Base-by-base conservation (phyloP, 2,113 vertebrate genomes). In the Typhlomys cinereus region DNA sequence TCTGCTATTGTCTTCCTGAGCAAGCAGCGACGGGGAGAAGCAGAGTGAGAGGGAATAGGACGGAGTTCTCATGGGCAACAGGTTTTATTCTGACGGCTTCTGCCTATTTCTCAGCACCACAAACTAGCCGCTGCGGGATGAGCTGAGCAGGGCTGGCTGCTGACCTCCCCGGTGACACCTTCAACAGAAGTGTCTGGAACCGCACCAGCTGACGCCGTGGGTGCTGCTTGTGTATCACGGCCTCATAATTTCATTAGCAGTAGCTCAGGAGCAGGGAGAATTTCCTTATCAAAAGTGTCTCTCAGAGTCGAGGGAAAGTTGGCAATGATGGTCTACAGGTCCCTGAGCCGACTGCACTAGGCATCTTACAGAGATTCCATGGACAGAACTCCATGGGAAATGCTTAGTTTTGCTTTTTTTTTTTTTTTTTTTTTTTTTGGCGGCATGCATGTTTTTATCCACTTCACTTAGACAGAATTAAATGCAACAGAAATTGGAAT, bases 11-110 rank as follows among this genome's bases (percentile, higher is more conserved):
- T 81, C 67, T 59, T 92, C 71, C 48, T 46, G 10, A 88, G 34
- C 18, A 80, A 80, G 61, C 6, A 17, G 54, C 93, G 94, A 95
- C 36, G 59, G 39, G 15, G n/a, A 29, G 70, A 79, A 90, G 78
- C 15, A 48, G 41, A 66, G 67, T 74, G 84, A 20, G 57, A 54
- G 25, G 62, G 64, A 75, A 82, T 27, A 67, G 52, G 39, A 73
- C 62, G 54, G 79, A 71, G 25, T 39, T 27, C 57, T 54, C 21
- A 5, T 36, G 39, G 78, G 75, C 62, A 62, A 69, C 10, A 41
- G n/a, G 36, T 80, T 95, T 84, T 90, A 90, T 85, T 92, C 89
- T 93, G 76, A 92, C n/a, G 66, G 48, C 3, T 54, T 71, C 15
- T 70, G 1, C 66, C 27, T 76, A 18, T 54, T 86, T 83, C 71